Evolutionary conservation across 1,140 invertebrate species (phyloP), one percentile per base, ranked within the genome.

Genomic region (Heliconius eleuchia): DNA sequence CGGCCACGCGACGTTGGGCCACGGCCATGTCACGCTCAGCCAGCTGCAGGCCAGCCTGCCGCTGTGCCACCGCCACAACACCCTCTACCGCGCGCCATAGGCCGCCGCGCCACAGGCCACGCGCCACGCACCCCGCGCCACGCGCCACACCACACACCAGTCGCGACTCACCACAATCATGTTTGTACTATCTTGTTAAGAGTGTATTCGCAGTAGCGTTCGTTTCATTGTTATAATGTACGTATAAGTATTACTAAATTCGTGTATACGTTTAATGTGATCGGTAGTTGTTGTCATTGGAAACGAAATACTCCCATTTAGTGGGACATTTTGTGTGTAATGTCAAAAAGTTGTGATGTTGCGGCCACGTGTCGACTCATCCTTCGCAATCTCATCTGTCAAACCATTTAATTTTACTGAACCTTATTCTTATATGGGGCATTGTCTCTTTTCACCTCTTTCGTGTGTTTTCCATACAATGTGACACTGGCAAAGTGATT

Each of bases 61-160:
- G 76, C 80, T 87, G 81, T 87, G 86, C 81, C 85, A 85, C 83
- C 88, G 86, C 83, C 91, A 89, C 84, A 84, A 81, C 78, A 83
- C 85, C 70, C 82, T 83, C 16, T 85, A 86, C 85, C 87, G 86
- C 81, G 85, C 85, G 80, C 81, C 80, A 37, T 85, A 83, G 79
- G 8, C 57, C 19, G 8, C 8, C 55, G 19, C 55, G 23, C 52
- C 18, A 75, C 27, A 2, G 6, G 9, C 73, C 23, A 11, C 13
- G 2, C n/a, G 19, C 11, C 27, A 27, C n/a, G 42, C 42, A 85
- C 86, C 87, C 84, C 81, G 84, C 85, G 79, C 81, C 80, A 30
- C 84, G 81, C 30, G 3, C 3, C 55, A 18, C 74, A n/a, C 52
- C 18, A 75, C 27, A 2, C 27, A 16, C 73, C 23, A 11, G 13